Conservation (phyloP, 2,888 invertebrate genomes). For the Agrochola lychnidis region DNA sequence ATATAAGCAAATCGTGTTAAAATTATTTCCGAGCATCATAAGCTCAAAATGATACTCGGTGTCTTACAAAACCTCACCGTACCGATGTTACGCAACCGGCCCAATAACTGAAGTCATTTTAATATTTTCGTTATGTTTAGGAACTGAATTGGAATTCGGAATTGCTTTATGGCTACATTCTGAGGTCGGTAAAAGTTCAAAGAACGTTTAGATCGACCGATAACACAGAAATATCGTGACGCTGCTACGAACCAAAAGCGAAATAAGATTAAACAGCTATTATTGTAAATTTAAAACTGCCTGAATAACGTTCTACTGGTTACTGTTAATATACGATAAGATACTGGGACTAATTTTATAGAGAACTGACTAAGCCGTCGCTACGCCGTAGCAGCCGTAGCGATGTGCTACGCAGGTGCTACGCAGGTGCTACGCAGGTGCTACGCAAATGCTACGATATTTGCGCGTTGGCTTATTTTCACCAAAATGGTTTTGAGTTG, state of each 20-base stretch:
- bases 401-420: conserved; percentile 44
- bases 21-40: neutral
- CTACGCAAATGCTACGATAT: conserved; percentile 48
- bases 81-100: conserved; percentile 46
- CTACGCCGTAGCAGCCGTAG: conserved; percentile 49
- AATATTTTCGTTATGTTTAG: conserved; percentile 65
- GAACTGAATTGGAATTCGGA: conserved; percentile 69
- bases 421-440: conserved; percentile 42
- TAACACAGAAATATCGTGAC: conserved; percentile 74
- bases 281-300: conserved; percentile 51
- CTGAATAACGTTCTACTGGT: conserved; percentile 24
- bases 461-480: conserved; percentile 4
- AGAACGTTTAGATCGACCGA: conserved; percentile 83
- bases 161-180: conserved; percentile 70
- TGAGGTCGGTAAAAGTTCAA: conserved; percentile 77
- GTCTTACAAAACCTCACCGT: conserved; percentile 1
- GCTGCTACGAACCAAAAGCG: conserved; percentile 42
- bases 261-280: conserved; percentile 52
- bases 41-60: conserved; percentile 8
- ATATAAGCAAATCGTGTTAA: neutral
- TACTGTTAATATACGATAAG: conserved; percentile 28
- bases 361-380: neutral
- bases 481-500: neutral
- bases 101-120: conserved; percentile 58
- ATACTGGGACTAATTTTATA: conserved; percentile 29